These are phyloP conservation scores for Hyperoplus lanceolatus DNA, from an alignment of 2,797 vertebrate genomes.

Conservation along the genomic window DNA sequence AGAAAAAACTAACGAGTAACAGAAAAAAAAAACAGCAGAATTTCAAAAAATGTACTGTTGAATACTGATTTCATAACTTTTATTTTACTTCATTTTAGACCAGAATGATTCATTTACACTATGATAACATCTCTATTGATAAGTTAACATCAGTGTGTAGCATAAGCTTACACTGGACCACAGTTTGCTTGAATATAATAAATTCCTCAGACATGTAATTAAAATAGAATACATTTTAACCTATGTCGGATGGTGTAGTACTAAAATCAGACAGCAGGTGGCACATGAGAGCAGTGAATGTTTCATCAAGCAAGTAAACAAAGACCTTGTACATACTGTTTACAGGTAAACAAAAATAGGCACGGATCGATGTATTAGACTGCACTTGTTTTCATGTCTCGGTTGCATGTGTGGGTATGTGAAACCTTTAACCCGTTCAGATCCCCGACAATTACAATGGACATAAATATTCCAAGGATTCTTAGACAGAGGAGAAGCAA, in stretches of 20 bases:
- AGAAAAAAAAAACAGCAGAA: neutral
- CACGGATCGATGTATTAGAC: neutral
- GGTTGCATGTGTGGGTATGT: neutral
- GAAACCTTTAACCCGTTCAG: neutral
- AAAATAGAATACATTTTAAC: constrained; percentile 17
- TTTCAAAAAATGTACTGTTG: too few species aligned
- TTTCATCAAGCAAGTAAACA: constrained; percentile 49
- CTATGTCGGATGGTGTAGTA: constrained; percentile 39
- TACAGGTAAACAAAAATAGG: constrained; percentile 22
- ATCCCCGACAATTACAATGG: too few species aligned
- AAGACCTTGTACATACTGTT: constrained; percentile 20
- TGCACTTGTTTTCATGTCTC: neutral
- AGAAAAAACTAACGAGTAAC: neutral
- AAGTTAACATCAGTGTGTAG: neutral
- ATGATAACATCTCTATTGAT: neutral
- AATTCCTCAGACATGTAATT: neutral
- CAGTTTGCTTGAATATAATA: constrained; percentile 10
- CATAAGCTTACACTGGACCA: neutral
- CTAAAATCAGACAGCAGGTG: constrained; percentile 73
- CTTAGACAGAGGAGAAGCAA: neutral
- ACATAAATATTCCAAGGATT: too few species aligned
- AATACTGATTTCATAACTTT: neutral
- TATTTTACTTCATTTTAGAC: neutral
- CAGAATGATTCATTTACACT: neutral
- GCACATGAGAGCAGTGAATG: constrained; percentile 42